Conservation (phyloP, 2,888 invertebrate genomes). For the Pristionchus exspectatus region DNA sequence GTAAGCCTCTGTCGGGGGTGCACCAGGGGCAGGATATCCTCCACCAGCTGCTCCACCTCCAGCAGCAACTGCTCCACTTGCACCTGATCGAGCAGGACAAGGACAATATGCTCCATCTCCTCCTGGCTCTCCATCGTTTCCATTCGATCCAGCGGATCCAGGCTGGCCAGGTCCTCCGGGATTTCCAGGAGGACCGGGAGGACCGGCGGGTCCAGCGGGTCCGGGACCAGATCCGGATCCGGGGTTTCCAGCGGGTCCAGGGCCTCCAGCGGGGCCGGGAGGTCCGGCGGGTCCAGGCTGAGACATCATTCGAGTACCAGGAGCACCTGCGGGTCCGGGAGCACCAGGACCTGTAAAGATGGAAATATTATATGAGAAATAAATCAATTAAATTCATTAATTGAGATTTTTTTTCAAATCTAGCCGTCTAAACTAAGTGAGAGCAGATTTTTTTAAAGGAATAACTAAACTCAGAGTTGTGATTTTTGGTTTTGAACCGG, state of each 20-base stretch:
- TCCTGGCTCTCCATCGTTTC: neutral
- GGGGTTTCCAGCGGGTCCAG: neutral
- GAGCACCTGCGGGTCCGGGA: neutral
- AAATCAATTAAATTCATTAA: no score
- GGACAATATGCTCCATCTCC: neutral
- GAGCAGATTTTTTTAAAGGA: no score
- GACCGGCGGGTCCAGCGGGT: neutral
- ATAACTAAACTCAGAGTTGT: no score
- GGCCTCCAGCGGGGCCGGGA: neutral
- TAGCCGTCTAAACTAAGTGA: no score
- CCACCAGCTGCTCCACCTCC: neutral
- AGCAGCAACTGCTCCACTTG: neutral
- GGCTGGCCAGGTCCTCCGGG: neutral
- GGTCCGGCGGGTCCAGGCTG: constrained; percentile 11
- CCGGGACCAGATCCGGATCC: neutral
- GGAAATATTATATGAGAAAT: no score
- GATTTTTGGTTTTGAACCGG: no score
- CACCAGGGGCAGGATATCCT: neutral
- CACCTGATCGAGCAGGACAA: neutral
- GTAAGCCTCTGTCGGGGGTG: constrained; percentile 39
- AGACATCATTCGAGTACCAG: neutral
- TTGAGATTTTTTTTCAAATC: no score
- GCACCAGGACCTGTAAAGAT: neutral
- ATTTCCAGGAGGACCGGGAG: neutral
- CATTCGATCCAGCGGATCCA: neutral